phyloP scores from a whole-genome alignment of 1,140 invertebrate species.

The Maniola jurtina region DNA sequence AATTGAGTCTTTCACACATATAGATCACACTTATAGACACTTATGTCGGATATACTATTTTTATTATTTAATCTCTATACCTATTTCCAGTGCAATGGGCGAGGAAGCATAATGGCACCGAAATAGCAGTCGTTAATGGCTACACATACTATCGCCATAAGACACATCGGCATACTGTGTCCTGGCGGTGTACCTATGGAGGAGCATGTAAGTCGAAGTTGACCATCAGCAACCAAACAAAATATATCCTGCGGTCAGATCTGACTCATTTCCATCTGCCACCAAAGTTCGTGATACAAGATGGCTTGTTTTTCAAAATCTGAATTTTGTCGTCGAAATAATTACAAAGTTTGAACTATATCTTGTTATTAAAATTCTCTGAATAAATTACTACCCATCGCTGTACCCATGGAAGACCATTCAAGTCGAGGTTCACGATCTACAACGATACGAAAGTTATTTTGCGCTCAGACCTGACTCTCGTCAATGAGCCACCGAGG shows the following conservation, averaged over 20 bases:
- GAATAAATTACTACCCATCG: conserved; percentile 20
- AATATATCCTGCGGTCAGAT: background rate
- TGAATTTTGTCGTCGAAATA: background rate
- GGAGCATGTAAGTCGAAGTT: conserved; percentile 24
- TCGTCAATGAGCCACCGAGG: background rate
- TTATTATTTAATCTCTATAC: too few species aligned
- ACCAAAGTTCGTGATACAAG: background rate
- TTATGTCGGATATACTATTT: background rate
- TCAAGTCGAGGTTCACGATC: conserved; percentile 30
- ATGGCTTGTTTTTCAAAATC: too few species aligned
- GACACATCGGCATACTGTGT: background rate
- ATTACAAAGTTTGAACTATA: too few species aligned
- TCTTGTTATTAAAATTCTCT: background rate
- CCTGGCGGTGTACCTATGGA: conserved; percentile 31
- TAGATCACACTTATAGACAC: too few species aligned
- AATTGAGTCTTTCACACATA: too few species aligned
- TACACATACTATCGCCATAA: conserved; percentile 31
- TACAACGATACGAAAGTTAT: background rate
- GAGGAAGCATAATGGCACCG: conserved; percentile 3
- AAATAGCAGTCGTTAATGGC: conserved; percentile 26
- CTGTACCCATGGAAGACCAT: conserved; percentile 30
- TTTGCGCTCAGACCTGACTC: background rate
- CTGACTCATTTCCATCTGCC: background rate
- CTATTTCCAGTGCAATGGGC: background rate
- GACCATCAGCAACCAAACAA: conserved; percentile 5